Percentiles rank a stretch among this genome's conserved stretches.
phyloP scores from a whole-genome alignment of 2,113 vertebrate genomes.

The Telmatochromis sp. region DNA sequence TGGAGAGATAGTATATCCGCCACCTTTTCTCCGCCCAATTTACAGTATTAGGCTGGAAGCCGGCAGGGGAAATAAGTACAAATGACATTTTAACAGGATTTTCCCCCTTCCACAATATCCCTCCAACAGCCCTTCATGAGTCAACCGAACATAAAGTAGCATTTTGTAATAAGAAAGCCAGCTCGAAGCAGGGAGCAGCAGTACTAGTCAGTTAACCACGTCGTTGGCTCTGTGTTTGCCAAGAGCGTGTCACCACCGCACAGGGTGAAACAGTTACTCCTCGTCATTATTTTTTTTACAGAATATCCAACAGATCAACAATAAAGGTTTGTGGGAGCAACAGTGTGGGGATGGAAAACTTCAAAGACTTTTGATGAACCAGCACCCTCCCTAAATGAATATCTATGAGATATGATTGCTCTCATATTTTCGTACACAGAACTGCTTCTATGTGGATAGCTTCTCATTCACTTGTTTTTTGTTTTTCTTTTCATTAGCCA shows the following conservation, averaged over 20 bases:
- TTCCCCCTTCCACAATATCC: neutral
- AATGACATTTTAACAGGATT: conserved; percentile 26
- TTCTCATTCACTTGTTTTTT: neutral
- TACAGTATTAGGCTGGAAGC: neutral
- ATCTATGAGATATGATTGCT: neutral
- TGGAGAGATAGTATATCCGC: neutral
- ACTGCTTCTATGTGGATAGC: neutral
- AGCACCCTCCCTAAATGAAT: neutral
- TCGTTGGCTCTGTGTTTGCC: neutral
- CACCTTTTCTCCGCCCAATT: neutral
- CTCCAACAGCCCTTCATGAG: neutral
- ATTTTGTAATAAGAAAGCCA: neutral
- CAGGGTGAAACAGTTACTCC: neutral
- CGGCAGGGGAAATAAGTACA: conserved; percentile 23
- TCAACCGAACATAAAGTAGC: neutral
- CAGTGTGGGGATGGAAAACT: neutral
- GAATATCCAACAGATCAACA: neutral
- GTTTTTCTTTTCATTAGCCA: neutral
- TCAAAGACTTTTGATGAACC: neutral
- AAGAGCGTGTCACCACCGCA: neutral
- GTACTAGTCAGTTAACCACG: neutral
- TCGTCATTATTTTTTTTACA: neutral
- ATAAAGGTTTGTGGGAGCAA: neutral
- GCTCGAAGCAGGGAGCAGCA: neutral
- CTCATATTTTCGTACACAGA: neutral